These are phyloP conservation scores for Caenorhabditis sp. DNA, from an alignment of 2,888 invertebrate genomes.

Conservation along the genomic window DNA sequence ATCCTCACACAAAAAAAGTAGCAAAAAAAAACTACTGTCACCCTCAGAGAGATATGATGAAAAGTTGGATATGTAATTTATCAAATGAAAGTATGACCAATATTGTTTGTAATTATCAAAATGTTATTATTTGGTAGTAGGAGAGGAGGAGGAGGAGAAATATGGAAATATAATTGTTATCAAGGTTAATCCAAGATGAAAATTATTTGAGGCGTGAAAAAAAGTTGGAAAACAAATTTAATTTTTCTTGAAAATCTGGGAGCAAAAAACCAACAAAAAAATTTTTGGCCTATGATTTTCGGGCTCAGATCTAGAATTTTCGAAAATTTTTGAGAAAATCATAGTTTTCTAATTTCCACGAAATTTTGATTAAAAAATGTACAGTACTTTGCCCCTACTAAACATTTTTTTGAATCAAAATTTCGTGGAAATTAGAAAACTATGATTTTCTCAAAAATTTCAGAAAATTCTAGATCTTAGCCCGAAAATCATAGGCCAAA, in stretches of 20 bases:
- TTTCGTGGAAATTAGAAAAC: no score
- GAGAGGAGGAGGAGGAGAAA: neutral
- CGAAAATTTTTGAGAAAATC: no score
- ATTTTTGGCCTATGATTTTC: no score
- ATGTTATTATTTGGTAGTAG: neutral
- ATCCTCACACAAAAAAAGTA: neutral
- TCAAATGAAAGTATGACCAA: constrained; percentile 33
- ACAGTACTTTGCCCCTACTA: no score
- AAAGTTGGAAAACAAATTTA: neutral
- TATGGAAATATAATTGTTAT: neutral
- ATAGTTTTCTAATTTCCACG: no score
- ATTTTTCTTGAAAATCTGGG: neutral
- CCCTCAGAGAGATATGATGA: constrained; percentile 1
- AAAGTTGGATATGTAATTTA: constrained; percentile 17
- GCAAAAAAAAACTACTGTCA: neutral
- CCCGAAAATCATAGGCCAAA: no score
- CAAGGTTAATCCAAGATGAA: neutral
- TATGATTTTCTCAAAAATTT: no score
- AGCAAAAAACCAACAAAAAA: no score
- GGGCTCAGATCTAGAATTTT: no score
- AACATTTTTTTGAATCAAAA: no score
- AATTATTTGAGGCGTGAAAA: neutral
- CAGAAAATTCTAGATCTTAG: no score
- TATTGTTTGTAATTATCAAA: neutral
- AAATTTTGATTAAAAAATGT: no score